Percentiles rank a stretch among this genome's conserved stretches.
phyloP scores from a whole-genome alignment of 2,888 invertebrate genomes.

The Acleris cristana region DNA sequence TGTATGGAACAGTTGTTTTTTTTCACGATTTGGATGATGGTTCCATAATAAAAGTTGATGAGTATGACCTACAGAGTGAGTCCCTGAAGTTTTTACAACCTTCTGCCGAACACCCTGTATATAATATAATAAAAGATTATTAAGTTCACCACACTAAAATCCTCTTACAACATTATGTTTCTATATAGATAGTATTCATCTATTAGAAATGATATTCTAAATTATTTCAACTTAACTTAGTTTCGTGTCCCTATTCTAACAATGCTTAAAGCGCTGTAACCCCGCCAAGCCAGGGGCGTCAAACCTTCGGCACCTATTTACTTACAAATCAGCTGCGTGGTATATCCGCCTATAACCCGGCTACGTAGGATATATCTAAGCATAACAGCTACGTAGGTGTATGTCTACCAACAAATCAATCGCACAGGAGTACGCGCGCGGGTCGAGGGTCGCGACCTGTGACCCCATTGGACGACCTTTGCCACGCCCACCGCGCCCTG shows the following conservation, averaged over 20 bases:
- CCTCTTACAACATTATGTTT: too few relatives aligned
- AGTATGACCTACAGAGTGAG: too few relatives aligned
- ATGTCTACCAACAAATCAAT: constrained; percentile 53
- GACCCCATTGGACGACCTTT: constrained; percentile 81
- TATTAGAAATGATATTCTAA: too few relatives aligned
- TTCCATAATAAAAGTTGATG: too few relatives aligned
- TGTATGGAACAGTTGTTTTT: too few relatives aligned
- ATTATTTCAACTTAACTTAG: too few relatives aligned
- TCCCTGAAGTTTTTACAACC: too few relatives aligned
- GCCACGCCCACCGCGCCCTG: constrained; percentile 67
- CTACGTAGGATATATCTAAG: neutral
- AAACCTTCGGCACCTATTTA: constrained; percentile 48
- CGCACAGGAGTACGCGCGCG: constrained; percentile 61
- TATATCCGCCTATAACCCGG: neutral
- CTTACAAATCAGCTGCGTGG: neutral
- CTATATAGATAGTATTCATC: too few relatives aligned
- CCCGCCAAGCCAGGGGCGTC: constrained; percentile 52
- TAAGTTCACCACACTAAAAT: too few relatives aligned
- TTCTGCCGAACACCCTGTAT: too few relatives aligned
- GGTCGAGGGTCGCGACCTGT: constrained; percentile 76
- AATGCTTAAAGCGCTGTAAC: neutral
- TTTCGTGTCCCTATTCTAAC: neutral
- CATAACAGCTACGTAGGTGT: constrained; percentile 2
- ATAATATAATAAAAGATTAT: too few relatives aligned
- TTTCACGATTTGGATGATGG: too few relatives aligned